A percentile compares a stretch with the other conserved stretches of the same genome.
phyloP scores from a whole-genome alignment of 2,113 vertebrate species.

The Calidris pygmaea region DNA sequence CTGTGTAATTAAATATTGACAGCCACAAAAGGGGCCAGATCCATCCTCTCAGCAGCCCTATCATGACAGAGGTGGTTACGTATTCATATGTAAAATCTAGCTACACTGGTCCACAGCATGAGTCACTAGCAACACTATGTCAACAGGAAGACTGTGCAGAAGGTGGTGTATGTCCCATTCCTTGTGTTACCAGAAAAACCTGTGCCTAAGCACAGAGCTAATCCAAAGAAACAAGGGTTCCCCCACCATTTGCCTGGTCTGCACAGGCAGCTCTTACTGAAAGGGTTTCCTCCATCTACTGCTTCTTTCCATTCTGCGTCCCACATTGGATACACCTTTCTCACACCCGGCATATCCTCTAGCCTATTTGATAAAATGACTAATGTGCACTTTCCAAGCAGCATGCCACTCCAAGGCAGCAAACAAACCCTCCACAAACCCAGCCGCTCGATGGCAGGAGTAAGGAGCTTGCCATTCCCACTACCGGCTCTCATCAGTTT shows the following conservation, averaged over 20 bases:
- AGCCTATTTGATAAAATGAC: not conserved
- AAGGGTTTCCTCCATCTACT: not conserved
- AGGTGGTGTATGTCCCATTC: not conserved
- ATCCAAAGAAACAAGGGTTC: not conserved
- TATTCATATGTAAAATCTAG: not conserved
- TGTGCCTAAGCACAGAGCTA: not conserved
- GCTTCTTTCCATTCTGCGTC: not conserved
- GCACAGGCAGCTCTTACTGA: not conserved
- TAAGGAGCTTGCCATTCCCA: not conserved
- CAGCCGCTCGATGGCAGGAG: not conserved
- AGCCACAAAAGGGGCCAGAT: not conserved
- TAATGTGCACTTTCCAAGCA: not conserved
- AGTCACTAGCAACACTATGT: not conserved
- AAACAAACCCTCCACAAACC: not conserved
- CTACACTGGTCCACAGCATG: not conserved
- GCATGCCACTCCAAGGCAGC: not conserved
- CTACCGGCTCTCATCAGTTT: not conserved
- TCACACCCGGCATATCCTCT: not conserved
- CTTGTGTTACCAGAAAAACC: accelerated
- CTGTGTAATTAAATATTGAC: not conserved
- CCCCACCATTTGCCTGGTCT: not conserved
- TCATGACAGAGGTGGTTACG: not conserved
- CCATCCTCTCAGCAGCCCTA: not conserved
- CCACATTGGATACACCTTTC: accelerated
- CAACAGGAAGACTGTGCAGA: not conserved